Conservation (phyloP, 2,888 invertebrate species). For the Pimpla rufipes region DNA sequence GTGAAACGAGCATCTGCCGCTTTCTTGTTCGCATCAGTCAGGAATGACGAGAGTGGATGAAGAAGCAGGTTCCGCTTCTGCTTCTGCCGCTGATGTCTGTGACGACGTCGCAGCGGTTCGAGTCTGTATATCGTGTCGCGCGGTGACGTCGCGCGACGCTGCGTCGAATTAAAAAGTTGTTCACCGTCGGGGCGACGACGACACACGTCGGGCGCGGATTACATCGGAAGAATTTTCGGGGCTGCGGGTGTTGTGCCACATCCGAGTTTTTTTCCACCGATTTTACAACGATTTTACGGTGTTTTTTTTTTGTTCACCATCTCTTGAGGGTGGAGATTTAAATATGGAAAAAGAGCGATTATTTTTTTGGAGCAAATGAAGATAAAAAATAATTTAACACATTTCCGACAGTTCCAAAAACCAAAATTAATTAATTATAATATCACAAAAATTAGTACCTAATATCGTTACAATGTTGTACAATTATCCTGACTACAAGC, state of each 20-base stretch:
- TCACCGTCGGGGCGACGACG: slow-evolving; percentile 37
- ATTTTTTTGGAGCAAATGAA: too few relatives aligned
- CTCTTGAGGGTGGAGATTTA: too few relatives aligned
- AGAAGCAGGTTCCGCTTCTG: slow-evolving; percentile 9
- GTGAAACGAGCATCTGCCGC: slow-evolving; percentile 14
- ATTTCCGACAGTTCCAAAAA: too few relatives aligned
- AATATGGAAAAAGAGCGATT: too few relatives aligned
- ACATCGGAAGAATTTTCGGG: slow-evolving; percentile 47
- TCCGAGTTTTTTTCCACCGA: slow-evolving; percentile 38
- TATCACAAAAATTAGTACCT: too few relatives aligned
- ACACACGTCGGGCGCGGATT: slow-evolving; percentile 50
- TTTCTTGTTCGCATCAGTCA: slow-evolving; percentile 19
- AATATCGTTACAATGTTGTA: too few relatives aligned
- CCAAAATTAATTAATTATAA: too few relatives aligned
- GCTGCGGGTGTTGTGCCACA: slow-evolving; percentile 16
- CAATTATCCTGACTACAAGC: too few relatives aligned
- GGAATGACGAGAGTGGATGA: neutral
- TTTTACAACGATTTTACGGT: too few relatives aligned
- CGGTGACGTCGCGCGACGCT: slow-evolving; percentile 17
- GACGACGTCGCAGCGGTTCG: slow-evolving; percentile 11
- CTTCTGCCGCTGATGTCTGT: neutral
- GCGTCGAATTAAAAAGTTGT: slow-evolving; percentile 66
- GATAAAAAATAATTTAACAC: too few relatives aligned
- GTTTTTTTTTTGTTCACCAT: too few relatives aligned
- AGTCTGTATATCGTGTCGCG: slow-evolving; percentile 2